Evolutionary conservation across 2,113 vertebrate species (phyloP), one percentile per base, ranked within the genome.

Genomic region (Corynorhinus townsendii): DNA sequence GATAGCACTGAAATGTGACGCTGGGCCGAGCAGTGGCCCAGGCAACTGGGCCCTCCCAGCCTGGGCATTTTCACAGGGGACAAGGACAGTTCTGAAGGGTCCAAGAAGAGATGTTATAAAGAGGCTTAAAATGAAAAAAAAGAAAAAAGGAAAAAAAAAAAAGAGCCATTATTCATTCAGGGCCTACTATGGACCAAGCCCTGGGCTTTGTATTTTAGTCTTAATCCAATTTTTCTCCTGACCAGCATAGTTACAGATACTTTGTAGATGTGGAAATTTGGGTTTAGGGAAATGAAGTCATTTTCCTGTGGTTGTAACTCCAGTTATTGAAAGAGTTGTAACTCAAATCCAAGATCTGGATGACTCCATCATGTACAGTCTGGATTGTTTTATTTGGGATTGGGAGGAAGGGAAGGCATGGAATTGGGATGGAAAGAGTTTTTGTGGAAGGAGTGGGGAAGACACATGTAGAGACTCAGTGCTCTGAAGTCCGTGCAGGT

Each of bases 331-430:
- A 82, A 47, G 69, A 52, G 30, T 0, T 76, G 11, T 73, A 45
- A 93, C 35, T 96, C 71, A 85, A 47, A 71, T 71, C 43, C 75
- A 80, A 76, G 14, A 47, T 71, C 64, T 52, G 11, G 92, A 38
- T 79, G 73, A 82, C 38, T 22, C 49, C 35, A 68, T 5, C 0
- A 2, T 35, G 40, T 30, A 49, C 19, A 38, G 26, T 40, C 33
- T 66, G 26, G 54, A 89, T 12, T 66, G 2, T 40, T 47, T 69
- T 30, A 35, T 49, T 49, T 54, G 56, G 40, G 54, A 14, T 14
- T 92, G 59, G 83, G 30, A 81, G 15, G 80, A 93, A 75, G 69
- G 73, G 9, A n/a, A 90, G 24, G 66, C 33, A 38, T 24, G 4
- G 7, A 24, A 54, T 1, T 28, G n/a, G 2, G 33, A 56, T 11